These are phyloP conservation scores for Sorex maritimensis DNA, from an alignment of 2,797 vertebrate genomes.

Conservation along the genomic window DNA sequence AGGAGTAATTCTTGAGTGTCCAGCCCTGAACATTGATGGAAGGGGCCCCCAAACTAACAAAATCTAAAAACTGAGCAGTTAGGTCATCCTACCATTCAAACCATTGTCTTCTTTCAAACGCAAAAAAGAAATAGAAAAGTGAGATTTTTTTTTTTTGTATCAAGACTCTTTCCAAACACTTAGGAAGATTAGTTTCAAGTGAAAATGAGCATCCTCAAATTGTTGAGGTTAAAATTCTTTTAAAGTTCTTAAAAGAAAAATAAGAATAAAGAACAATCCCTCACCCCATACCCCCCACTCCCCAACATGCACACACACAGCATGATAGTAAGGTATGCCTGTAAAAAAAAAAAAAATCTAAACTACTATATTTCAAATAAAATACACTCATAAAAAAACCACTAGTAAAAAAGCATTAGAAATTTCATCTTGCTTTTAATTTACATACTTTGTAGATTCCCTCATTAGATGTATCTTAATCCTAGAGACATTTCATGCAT, in stretches of 20 bases:
- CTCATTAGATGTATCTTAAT: too few relatives aligned
- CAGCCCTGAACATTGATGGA: too few relatives aligned
- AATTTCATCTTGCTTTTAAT: too few relatives aligned
- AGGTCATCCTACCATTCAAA: background rate
- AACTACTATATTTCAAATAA: constrained; percentile 43
- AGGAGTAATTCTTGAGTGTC: too few relatives aligned
- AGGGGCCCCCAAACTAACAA: too few relatives aligned
- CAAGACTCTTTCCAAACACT: constrained; percentile 1
- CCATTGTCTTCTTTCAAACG: background rate
- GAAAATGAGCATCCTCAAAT: constrained; percentile 46
- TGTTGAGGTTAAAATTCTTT: constrained; percentile 3
- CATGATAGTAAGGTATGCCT: background rate
- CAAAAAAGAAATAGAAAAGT: constrained; percentile 9
- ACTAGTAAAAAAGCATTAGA: too few relatives aligned
- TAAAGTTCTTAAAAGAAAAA: constrained; percentile 36
- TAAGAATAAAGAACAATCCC: background rate
- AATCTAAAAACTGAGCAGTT: background rate
- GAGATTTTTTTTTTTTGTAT: background rate
- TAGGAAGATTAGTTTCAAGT: background rate
- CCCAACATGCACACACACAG: background rate
- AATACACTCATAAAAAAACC: background rate
- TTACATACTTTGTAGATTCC: too few relatives aligned
- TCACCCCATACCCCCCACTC: background rate
- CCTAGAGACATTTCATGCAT: too few relatives aligned
- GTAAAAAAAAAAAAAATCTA: constrained; percentile 42